Conservation (phyloP, 2,797 vertebrate genomes). For the Myiothlypis chrysogaster region DNA sequence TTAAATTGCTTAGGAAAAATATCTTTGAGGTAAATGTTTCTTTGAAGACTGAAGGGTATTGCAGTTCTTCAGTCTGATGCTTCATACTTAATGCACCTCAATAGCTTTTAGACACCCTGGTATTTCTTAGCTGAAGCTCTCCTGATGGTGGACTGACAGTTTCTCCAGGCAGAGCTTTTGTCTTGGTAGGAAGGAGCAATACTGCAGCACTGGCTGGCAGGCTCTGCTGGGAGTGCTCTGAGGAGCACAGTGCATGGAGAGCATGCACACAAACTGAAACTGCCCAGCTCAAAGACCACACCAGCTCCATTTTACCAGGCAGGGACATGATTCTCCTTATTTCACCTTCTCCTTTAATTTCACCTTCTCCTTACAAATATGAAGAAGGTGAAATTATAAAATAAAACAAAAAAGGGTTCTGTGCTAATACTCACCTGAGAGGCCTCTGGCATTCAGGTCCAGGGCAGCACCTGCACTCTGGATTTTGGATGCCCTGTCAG, state of each 20-base stretch:
- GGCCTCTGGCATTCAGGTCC: background rate
- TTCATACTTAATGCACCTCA: background rate
- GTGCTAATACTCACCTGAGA: background rate
- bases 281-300: background rate
- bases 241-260: background rate
- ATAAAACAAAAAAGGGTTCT: too few species aligned
- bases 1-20: background rate
- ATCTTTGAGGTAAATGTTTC: background rate
- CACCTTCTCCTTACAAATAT: background rate
- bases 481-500: background rate
- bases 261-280: background rate
- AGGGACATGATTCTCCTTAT: background rate
- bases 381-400: background rate
- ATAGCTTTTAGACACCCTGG: background rate
- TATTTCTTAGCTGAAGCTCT: background rate
- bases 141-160: background rate
- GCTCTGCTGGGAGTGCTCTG: background rate
- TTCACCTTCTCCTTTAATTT: too few species aligned
- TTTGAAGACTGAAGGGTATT: background rate
- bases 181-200: background rate
- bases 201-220: background rate
- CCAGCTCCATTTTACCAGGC: background rate
- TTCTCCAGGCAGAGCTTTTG: background rate
- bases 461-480: accelerated
- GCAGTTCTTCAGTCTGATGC: background rate